These are phyloP conservation scores for Anolis apletophallus DNA, from an alignment of 2,797 vertebrate genomes.

Conservation along the genomic window DNA sequence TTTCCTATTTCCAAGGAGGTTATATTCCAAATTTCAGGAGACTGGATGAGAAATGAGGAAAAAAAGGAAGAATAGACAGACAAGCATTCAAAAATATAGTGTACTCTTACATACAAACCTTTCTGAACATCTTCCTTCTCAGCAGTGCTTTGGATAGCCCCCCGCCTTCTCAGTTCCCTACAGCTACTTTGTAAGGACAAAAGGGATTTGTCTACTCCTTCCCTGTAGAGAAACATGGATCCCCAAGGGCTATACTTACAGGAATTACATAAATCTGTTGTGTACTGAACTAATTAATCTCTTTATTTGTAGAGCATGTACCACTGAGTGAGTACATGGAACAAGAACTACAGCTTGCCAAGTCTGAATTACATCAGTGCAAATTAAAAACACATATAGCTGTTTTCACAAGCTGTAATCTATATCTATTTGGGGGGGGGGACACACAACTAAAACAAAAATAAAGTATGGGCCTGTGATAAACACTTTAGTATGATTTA, in stretches of 20 bases:
- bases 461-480: constrained; percentile 10
- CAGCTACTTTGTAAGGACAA: not conserved
- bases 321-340: constrained; percentile 1
- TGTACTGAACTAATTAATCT: constrained; percentile 41
- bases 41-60: not conserved
- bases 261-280: not conserved
- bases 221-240: constrained; percentile 13
- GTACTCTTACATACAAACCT: too few species aligned
- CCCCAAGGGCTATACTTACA: not conserved
- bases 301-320: constrained; percentile 43
- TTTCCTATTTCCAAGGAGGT: too few species aligned
- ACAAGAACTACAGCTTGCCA: constrained; percentile 12
- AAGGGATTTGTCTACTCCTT: not conserved
- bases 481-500: constrained; percentile 3
- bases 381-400: not conserved
- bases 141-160: not conserved
- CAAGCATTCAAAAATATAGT: too few species aligned
- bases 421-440: not conserved
- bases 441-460: not conserved
- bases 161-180: not conserved
- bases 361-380: constrained; percentile 24
- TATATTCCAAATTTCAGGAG: not conserved
- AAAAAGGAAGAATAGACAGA: not conserved
- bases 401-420: not conserved
- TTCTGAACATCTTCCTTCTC: not conserved